phyloP scores from a whole-genome alignment of 2,113 vertebrate genomes.

The Poeciliopsis prolifica region DNA sequence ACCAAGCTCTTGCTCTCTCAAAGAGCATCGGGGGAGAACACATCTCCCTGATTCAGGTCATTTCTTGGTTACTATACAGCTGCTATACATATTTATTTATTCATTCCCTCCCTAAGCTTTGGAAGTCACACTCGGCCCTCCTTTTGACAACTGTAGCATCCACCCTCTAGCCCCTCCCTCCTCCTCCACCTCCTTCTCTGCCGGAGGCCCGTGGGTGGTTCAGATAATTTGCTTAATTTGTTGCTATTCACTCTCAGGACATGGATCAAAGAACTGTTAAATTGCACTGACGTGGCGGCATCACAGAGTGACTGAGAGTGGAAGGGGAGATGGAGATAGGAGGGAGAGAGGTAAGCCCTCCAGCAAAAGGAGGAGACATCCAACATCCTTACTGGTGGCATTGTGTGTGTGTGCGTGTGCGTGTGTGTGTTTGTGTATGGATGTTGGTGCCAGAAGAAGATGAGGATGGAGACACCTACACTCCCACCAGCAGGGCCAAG shows the following conservation, averaged over 20 bases:
- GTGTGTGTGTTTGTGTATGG: not conserved
- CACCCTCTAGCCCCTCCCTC: slow-evolving; percentile 7
- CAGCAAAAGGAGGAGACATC: slow-evolving; percentile 68
- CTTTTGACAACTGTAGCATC: slow-evolving; percentile 62
- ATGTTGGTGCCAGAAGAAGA: slow-evolving; percentile 39
- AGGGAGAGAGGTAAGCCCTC: slow-evolving; percentile 63
- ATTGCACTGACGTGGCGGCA: slow-evolving; percentile 76
- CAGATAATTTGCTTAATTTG: slow-evolving; percentile 83
- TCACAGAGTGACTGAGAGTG: slow-evolving; percentile 60
- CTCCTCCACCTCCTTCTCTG: slow-evolving; percentile 48
- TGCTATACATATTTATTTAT: slow-evolving; percentile 17
- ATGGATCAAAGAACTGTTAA: slow-evolving; percentile 82
- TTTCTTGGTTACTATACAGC: slow-evolving; percentile 34
- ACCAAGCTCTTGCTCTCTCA: slow-evolving; percentile 7
- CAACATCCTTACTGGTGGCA: slow-evolving; percentile 44
- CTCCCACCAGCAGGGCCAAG: slow-evolving; percentile 65
- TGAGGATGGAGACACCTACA: slow-evolving; percentile 70
- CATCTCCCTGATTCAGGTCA: slow-evolving; percentile 45
- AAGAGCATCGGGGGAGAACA: slow-evolving; percentile 30
- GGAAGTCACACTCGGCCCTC: slow-evolving; percentile 53
- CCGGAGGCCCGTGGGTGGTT: slow-evolving; percentile 74
- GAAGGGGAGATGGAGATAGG: slow-evolving; percentile 31
- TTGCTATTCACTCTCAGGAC: slow-evolving; percentile 80
- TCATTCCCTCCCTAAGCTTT: slow-evolving; percentile 22
- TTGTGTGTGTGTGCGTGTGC: not conserved